Percentiles rank a stretch among this genome's conserved stretches.
phyloP scores from a whole-genome alignment of 2,797 vertebrate genomes.

The Esox lucius region DNA sequence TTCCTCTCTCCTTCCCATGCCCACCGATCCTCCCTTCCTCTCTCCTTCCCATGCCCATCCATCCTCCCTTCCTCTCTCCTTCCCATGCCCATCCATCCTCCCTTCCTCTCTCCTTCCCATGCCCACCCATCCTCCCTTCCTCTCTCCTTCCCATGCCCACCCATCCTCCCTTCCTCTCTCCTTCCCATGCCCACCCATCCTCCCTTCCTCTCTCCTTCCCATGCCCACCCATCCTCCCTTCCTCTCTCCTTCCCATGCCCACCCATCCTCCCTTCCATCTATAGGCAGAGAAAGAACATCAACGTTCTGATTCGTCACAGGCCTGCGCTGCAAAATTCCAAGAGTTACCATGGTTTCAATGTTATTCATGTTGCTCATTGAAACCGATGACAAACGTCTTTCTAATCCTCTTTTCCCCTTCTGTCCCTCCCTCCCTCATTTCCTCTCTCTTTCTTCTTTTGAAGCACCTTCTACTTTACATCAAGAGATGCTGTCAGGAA shows the following conservation, averaged over 20 bases:
- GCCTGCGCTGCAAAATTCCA: constrained; percentile 62
- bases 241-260: background rate
- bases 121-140: background rate
- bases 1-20: background rate
- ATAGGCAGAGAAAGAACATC: constrained; percentile 41
- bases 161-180: constrained; percentile 7
- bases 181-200: background rate
- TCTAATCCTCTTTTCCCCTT: background rate
- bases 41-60: too few relatives aligned
- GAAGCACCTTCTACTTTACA: constrained; percentile 6
- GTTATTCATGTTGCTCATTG: constrained; percentile 59
- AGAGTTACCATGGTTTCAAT: constrained; percentile 71
- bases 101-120: background rate
- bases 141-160: too few relatives aligned
- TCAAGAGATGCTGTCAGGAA: background rate
- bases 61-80: constrained; percentile 7
- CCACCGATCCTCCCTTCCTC: background rate
- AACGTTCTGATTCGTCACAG: constrained; percentile 68
- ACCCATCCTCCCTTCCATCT: background rate
- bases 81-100: background rate
- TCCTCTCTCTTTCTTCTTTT: constrained; percentile 31
- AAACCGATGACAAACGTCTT: constrained; percentile 44
- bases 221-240: background rate
- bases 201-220: constrained; percentile 9
- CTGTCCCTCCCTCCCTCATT: constrained; percentile 30